These are phyloP conservation scores for Phocides pigmalion DNA, from an alignment of 1,140 invertebrate genomes.

Conservation along the genomic window DNA sequence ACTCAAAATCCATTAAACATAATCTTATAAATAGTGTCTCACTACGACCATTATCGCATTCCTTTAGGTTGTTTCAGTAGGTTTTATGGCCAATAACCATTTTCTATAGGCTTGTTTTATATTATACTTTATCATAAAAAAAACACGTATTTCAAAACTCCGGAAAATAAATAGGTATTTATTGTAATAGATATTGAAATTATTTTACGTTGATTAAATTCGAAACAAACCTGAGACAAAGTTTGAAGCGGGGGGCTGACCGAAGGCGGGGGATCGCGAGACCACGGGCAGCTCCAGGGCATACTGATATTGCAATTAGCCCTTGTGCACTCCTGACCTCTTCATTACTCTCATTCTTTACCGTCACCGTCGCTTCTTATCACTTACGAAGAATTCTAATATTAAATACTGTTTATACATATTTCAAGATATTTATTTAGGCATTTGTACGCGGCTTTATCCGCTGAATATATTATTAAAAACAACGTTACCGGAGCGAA, in stretches of 20 bases:
- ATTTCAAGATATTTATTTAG: neutral
- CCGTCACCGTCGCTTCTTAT: conserved; percentile 14
- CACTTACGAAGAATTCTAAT: conserved; percentile 4
- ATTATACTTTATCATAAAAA: no score
- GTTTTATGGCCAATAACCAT: neutral
- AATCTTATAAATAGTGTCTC: conserved; percentile 61
- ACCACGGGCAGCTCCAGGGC: conserved; percentile 78
- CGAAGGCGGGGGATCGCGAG: conserved; percentile 57
- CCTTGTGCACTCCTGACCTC: conserved; percentile 43
- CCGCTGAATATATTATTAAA: neutral
- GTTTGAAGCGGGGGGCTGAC: conserved; percentile 52
- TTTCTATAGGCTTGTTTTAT: no score
- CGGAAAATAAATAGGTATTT: no score
- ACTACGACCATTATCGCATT: conserved; percentile 56
- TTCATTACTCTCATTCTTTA: conserved; percentile 21
- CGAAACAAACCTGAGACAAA: conserved; percentile 52
- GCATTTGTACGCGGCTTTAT: no score
- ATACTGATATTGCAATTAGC: conserved; percentile 46
- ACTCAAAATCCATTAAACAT: conserved; percentile 72
- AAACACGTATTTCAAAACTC: no score
- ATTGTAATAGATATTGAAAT: no score
- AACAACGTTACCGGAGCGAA: conserved; percentile 12
- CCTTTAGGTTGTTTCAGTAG: conserved; percentile 44
- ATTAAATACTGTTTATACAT: neutral
- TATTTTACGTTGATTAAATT: neutral